A percentile compares a stretch with the other conserved stretches of the same genome.
Evolutionary conservation across 1,140 invertebrate genomes (phyloP).

Genomic region (Bombus confusus): DNA sequence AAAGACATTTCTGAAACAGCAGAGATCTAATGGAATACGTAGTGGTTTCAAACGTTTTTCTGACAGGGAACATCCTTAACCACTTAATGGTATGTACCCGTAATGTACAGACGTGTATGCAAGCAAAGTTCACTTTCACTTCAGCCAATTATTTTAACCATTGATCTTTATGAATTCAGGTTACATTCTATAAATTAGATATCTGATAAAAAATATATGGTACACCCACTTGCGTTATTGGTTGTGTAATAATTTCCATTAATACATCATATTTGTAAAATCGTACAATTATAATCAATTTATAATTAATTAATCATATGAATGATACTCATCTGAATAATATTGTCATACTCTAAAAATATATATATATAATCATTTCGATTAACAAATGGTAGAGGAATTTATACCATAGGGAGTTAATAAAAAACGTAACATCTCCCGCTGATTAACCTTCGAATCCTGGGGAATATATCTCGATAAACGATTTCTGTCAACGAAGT

Average conservation of each 20-base stretch:
- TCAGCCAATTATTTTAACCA: no score
- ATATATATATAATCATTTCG: not conserved
- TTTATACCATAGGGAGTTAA: not conserved
- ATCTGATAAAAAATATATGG: not conserved
- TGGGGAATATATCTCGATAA: not conserved
- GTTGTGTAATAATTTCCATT: no score
- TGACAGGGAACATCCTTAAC: not conserved
- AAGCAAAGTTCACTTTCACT: no score
- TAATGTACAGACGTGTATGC: not conserved
- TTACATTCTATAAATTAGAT: not conserved
- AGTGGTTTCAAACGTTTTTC: not conserved
- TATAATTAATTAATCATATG: no score
- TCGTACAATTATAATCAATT: no score
- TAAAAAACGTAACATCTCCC: not conserved
- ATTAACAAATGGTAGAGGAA: no score
- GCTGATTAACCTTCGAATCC: not conserved
- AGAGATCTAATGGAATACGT: not conserved
- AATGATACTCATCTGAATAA: no score
- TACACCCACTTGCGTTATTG: not conserved
- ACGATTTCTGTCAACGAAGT: slow-evolving; percentile 14
- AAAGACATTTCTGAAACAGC: not conserved
- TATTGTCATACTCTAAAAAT: not conserved
- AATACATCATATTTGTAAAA: no score
- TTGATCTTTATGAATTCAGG: not conserved
- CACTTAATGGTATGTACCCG: not conserved